Percentiles rank a stretch among this genome's conserved stretches.
phyloP scores from a whole-genome alignment of 2,113 vertebrate genomes.

The Eurystomus gularis region DNA sequence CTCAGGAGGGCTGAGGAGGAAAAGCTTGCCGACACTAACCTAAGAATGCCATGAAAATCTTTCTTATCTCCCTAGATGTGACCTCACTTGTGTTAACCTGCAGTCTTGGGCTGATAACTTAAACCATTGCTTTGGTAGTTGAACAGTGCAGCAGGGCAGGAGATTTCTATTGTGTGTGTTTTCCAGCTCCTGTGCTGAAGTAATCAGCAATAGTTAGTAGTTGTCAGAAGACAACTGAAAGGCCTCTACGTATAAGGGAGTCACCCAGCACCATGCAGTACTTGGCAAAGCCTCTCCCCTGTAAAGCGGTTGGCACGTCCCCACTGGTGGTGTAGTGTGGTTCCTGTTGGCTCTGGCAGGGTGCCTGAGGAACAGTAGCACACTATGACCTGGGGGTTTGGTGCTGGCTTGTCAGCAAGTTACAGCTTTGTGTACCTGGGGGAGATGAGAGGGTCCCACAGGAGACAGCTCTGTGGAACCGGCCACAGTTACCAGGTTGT shows the following conservation, averaged over 20 bases:
- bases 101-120: conserved; percentile 3
- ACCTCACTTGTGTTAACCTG: neutral
- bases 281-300: neutral
- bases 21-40: neutral
- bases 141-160: neutral
- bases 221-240: neutral
- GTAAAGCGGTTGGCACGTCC: neutral
- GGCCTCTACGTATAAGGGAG: neutral
- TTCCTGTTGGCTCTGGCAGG: neutral
- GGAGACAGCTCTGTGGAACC: neutral
- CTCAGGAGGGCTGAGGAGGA: neutral
- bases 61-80: neutral
- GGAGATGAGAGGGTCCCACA: neutral
- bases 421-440: neutral
- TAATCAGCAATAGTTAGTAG: neutral
- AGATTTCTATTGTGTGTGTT: neutral
- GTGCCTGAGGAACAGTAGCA: neutral
- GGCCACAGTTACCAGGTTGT: neutral
- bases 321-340: accelerated
- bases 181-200: neutral
- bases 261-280: neutral
- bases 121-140: neutral
- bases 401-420: neutral
- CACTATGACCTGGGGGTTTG: accelerated
- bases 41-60: neutral